A percentile compares a stretch with the other conserved stretches of the same genome.
phyloP scores from a whole-genome alignment of 53 echinoderm and acorn worm genomes.

The Actinopyga echinites region DNA sequence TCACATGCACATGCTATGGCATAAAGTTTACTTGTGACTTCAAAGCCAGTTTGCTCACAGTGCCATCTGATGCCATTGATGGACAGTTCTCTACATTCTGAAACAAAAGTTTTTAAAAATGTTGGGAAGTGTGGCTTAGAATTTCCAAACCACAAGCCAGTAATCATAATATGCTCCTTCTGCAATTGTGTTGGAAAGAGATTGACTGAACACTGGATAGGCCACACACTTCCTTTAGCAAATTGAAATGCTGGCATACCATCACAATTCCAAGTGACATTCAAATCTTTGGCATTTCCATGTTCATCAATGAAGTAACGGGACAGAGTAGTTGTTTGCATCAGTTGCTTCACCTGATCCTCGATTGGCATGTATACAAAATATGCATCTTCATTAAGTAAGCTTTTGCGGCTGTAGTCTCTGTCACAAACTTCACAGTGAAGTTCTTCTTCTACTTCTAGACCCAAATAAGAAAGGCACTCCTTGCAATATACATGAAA shows the following conservation, averaged over 20 bases:
- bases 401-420: neutral
- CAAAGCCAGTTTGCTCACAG: neutral
- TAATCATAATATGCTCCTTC: conserved; percentile 28
- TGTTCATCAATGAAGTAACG: neutral
- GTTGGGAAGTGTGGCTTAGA: conserved; percentile 46
- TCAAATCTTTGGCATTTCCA: neutral
- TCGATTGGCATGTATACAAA: conserved; percentile 3
- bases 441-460: neutral
- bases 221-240: conserved; percentile 60
- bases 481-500: conserved; percentile 20
- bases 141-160: conserved; percentile 47
- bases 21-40: neutral
- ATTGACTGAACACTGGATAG: conserved; percentile 44
- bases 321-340: neutral
- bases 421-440: neutral
- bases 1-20: conserved; percentile 44
- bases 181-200: neutral
- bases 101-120: conserved; percentile 49
- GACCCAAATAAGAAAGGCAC: neutral
- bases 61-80: conserved; percentile 29
- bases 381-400: conserved; percentile 5
- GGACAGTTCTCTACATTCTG: conserved; percentile 30
- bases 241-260: conserved; percentile 71
- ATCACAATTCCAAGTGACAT: conserved; percentile 59
- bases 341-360: neutral